Evolutionary conservation across 2,888 invertebrate genomes (phyloP), one percentile per base, ranked within the genome.

Genomic region (Nematopogon swammerdamellus): DNA sequence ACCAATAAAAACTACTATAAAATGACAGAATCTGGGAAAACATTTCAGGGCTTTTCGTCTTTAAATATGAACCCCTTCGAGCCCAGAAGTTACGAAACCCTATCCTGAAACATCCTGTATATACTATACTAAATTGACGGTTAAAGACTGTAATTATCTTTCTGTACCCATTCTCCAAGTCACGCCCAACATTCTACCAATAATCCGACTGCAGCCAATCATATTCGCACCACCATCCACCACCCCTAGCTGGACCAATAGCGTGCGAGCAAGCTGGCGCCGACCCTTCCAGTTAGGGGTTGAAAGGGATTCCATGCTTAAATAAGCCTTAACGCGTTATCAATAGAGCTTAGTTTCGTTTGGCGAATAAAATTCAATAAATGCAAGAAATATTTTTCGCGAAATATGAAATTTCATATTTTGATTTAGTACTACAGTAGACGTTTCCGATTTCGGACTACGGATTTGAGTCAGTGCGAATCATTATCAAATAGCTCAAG

Each of bases 181-280:
- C 36, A 36, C 36, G 14, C 14, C 36, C 36, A 4, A 6, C 25
- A 14, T 14, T 14, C 11, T 14, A 3, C 3, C 36, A 36, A 36
- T 14, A 36, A 36, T 6, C 60, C 70, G 52, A 66, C 65, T 72
- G 71, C 55, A 56, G 46, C 79, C 73, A 79, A 79, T 76, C 62
- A 61, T 52, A 53, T 48, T 18, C 11, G 11, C 17, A 49, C 61
- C 65, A 64, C 65, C 68, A 68, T 62, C 55, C 44, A 45, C 60
- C 63, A 63, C 70, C 68, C 67, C 55, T 51, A 47, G 49, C 44
- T 53, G 53, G 47, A 36, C 80, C 74, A 80, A 77, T 76, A 60
- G 58, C 44, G 49, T 49, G 1, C 50, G 50, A 58, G 67, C 73
- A 75, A 75, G 63, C 70, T 79, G 80, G 57, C 63, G 70, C 57